phyloP scores from a whole-genome alignment of 2,113 vertebrate species.

The Castor canadensis region DNA sequence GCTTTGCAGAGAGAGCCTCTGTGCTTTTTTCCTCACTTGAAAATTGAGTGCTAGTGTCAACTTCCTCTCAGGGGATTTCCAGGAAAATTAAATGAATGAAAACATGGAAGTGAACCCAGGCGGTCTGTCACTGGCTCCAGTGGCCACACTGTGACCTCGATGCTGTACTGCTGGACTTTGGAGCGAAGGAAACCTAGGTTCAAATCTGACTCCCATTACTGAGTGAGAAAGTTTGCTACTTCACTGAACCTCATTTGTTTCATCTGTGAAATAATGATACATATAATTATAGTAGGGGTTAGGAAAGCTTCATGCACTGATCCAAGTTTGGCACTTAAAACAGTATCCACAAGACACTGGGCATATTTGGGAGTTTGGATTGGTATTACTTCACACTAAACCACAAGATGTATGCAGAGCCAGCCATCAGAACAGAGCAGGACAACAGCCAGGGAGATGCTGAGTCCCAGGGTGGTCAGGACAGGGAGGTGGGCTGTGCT shows the following conservation, averaged over 20 bases:
- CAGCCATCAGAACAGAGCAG: neutral
- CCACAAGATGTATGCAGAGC: neutral
- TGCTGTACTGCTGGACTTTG: neutral
- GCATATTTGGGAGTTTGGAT: neutral
- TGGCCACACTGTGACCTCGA: neutral
- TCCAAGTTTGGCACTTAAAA: neutral
- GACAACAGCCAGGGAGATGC: neutral
- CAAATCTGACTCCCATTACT: neutral
- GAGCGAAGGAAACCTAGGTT: neutral
- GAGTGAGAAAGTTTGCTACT: neutral
- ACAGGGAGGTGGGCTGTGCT: neutral
- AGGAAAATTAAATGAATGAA: neutral
- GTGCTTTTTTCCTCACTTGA: neutral
- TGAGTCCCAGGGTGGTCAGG: neutral
- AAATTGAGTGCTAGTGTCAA: neutral
- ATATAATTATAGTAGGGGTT: neutral
- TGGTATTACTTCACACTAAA: neutral
- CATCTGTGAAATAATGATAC: neutral
- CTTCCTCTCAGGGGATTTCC: neutral
- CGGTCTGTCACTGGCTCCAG: too few relatives aligned
- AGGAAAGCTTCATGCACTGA: neutral
- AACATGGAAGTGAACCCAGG: neutral
- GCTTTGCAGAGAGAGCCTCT: neutral
- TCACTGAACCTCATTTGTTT: neutral
- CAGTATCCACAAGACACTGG: rapidly evolving